phyloP scores from a whole-genome alignment of 2,797 vertebrate species.

The Melanotaenia parkinsoni region DNA sequence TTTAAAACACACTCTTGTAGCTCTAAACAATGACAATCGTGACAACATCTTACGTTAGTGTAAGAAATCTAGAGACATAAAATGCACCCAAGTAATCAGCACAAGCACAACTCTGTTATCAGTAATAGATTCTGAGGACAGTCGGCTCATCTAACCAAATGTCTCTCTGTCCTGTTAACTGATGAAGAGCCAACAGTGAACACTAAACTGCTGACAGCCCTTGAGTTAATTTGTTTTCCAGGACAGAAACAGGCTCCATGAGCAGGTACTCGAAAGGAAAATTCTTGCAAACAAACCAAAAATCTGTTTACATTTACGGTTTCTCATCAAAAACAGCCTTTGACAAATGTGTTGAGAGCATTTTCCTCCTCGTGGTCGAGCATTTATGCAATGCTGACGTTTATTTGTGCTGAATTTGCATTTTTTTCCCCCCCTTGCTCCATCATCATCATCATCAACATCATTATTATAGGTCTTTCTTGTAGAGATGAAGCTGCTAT shows the following conservation, averaged over 20 bases:
- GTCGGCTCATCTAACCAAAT: neutral
- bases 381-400: neutral
- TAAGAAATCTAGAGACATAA: neutral
- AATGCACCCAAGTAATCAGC: neutral
- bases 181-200: neutral
- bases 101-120: neutral
- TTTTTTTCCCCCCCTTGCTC: neutral
- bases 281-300: constrained; percentile 1
- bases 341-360: neutral
- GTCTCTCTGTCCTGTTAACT: neutral
- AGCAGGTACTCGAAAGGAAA: neutral
- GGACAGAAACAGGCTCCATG: neutral
- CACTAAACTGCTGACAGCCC: neutral
- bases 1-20: neutral
- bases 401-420: neutral
- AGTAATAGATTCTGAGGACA: constrained; percentile 14
- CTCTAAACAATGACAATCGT: neutral
- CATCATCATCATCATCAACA: neutral
- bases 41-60: neutral
- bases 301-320: neutral
- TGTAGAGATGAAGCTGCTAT: no score
- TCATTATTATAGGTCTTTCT: no score
- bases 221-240: neutral
- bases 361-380: neutral
- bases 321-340: neutral